Conservation (phyloP, 2,888 invertebrate species). For the Agrotis exclamationis region DNA sequence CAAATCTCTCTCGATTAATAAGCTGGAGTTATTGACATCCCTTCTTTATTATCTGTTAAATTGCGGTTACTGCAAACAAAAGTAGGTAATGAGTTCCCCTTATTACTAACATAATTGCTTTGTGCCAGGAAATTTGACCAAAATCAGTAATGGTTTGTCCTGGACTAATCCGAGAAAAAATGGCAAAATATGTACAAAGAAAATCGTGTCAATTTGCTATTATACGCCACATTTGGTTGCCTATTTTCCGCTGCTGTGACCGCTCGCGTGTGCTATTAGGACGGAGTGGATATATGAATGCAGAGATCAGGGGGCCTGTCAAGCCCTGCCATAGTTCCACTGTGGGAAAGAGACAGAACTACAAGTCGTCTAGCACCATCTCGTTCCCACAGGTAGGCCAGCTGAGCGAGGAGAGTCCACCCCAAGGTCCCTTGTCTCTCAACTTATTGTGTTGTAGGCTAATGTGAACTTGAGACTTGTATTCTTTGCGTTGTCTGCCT, state of each 20-base stretch:
- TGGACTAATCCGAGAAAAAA: neutral
- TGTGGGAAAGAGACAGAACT: too few species aligned
- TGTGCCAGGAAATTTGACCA: slow-evolving; percentile 15
- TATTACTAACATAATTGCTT: slow-evolving; percentile 39
- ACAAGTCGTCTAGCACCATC: too few species aligned
- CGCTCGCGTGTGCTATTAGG: too few species aligned
- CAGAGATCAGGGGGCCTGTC: too few species aligned
- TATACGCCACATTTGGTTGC: neutral
- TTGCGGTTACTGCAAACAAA: slow-evolving; percentile 34
- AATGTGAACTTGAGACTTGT: too few species aligned
- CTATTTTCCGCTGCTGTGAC: neutral
- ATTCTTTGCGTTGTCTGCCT: too few species aligned
- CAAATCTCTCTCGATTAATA: slow-evolving; percentile 14
- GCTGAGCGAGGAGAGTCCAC: too few species aligned
- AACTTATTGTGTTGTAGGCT: too few species aligned
- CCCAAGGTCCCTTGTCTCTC: too few species aligned
- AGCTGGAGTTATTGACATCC: slow-evolving; percentile 30
- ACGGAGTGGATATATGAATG: too few species aligned
- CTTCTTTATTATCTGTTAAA: slow-evolving; percentile 8
- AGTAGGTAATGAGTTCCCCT: slow-evolving; percentile 41
- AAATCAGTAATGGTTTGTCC: slow-evolving; percentile 1
- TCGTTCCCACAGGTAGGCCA: too few species aligned
- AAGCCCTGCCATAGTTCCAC: too few species aligned
- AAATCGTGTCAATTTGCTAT: neutral
- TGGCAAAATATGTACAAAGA: neutral